Percentiles rank a stretch among this genome's conserved stretches.
Conservation (phyloP, 1,140 invertebrate species). For the Campoletis sonorensis region DNA sequence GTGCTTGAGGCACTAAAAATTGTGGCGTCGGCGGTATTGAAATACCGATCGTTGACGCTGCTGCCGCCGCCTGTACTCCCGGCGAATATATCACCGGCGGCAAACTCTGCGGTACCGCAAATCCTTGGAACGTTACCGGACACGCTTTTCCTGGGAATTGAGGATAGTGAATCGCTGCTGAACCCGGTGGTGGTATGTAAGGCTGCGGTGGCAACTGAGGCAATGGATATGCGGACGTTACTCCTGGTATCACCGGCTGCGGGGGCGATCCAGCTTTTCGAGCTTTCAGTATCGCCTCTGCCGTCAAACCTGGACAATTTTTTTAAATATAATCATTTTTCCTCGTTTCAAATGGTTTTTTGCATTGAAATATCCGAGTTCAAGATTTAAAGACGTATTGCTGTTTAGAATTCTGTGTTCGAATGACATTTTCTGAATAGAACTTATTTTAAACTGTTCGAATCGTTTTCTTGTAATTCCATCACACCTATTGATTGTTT, state of each 20-base stretch:
- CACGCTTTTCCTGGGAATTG: slow-evolving; percentile 62
- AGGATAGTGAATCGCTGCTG: slow-evolving; percentile 67
- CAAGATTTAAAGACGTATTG: too few relatives aligned
- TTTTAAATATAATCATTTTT: neutral
- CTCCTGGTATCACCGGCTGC: slow-evolving; percentile 41
- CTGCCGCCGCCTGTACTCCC: slow-evolving; percentile 16
- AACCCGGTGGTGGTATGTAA: slow-evolving; percentile 73
- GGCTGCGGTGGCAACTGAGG: slow-evolving; percentile 71
- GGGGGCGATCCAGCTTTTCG: slow-evolving; percentile 61
- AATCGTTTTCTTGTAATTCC: too few relatives aligned
- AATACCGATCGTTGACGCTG: slow-evolving; percentile 19
- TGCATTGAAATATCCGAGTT: too few relatives aligned
- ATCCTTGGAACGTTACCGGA: slow-evolving; percentile 61
- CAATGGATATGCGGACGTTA: slow-evolving; percentile 54
- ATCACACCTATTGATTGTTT: too few relatives aligned
- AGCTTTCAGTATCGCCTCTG: slow-evolving; percentile 69
- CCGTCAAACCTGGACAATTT: slow-evolving; percentile 65
- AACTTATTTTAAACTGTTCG: too few relatives aligned
- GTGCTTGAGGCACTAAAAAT: slow-evolving; percentile 71
- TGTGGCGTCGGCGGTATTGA: slow-evolving; percentile 47
- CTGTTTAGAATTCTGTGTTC: too few relatives aligned
- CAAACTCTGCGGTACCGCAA: slow-evolving; percentile 54
- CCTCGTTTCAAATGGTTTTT: too few relatives aligned
- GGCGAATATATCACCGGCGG: slow-evolving; percentile 53
- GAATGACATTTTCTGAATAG: too few relatives aligned